phyloP scores from a whole-genome alignment of 2,888 invertebrate genomes.

The Cephus runcator region DNA sequence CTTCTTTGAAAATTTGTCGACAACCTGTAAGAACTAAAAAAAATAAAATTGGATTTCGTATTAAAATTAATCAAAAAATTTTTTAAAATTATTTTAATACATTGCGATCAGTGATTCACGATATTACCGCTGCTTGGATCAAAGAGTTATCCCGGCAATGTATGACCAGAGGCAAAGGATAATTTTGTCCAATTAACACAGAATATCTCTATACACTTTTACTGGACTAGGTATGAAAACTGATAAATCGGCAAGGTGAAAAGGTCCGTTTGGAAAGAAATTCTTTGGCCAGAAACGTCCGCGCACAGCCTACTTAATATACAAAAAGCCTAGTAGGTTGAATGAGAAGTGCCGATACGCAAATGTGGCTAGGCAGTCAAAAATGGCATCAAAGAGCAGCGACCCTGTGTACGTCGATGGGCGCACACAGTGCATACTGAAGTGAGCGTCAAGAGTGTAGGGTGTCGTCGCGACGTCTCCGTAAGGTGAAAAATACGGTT shows the following conservation, averaged over 20 bases:
- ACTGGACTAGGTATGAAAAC: neutral
- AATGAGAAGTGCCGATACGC: neutral
- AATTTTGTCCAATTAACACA: neutral
- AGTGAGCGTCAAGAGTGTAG: neutral
- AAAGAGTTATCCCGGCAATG: neutral
- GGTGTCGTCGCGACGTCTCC: neutral
- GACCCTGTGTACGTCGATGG: neutral
- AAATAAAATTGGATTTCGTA: too few relatives aligned
- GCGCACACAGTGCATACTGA: neutral
- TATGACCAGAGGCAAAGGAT: neutral
- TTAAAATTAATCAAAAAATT: too few relatives aligned
- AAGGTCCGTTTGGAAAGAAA: neutral
- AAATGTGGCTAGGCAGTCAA: neutral
- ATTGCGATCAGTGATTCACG: neutral
- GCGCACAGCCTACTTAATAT: neutral
- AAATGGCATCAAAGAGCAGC: neutral
- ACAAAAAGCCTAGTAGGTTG: neutral
- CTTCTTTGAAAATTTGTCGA: too few relatives aligned
- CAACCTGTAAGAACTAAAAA: too few relatives aligned
- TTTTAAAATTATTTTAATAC: too few relatives aligned
- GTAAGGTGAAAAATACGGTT: slow-evolving; percentile 8
- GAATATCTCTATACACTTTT: neutral
- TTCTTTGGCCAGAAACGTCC: neutral
- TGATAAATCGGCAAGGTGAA: neutral
- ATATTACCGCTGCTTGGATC: neutral